Evolutionary conservation across 2,888 invertebrate species (phyloP), one percentile per base, ranked within the genome.

Genomic region (Matsumyia berberina): DNA sequence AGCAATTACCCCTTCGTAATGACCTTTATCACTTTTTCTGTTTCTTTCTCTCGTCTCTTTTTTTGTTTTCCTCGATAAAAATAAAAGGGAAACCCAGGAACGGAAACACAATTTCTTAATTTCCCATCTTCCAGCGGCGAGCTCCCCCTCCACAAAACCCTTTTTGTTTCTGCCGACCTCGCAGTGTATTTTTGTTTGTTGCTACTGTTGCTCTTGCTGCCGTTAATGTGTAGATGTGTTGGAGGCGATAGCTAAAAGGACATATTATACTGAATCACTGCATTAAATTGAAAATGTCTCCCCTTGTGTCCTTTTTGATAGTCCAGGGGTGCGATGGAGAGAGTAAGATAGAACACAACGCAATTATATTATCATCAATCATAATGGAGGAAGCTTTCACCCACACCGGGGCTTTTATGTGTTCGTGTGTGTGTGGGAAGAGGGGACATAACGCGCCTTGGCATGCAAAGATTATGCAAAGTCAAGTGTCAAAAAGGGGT

Each of bases 341-440:
- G 5, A 19, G 5, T 29, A 7, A 19, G 72, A 44, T 19, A 51
- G 37, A 39, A 44, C 70, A 60, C 62, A 66, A 70, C 57, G 80
- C 80, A 76, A 85, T 85, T 79, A 85, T 85, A 80, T 80, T 80
- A 76, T 80, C 85, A 85, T 85, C 85, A 80, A 85, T 85, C 85
- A 85, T 76, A 80, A 78, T 67, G 64, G 44, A 44, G 53, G 57
- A 39, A 64, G 42, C 70, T 55, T 69, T 53, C 37, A 55, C 64
- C 46, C 57, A 57, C 53, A 37, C 46, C 17, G 5, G n/a, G 29
- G 6, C 9, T 24, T 29, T 37, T 0, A 6, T 37, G 58, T 33
- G 17, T 29, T 8, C 15, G 0, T 37, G 46, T 46, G 19, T 46
- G 33, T 8, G 46, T 46, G 33, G 19, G 24, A n/a, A 35, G 19